Percentiles rank a stretch among this genome's conserved stretches.
Evolutionary conservation across 2,797 vertebrate genomes (phyloP).

Genomic region (Dryobates pubescens): DNA sequence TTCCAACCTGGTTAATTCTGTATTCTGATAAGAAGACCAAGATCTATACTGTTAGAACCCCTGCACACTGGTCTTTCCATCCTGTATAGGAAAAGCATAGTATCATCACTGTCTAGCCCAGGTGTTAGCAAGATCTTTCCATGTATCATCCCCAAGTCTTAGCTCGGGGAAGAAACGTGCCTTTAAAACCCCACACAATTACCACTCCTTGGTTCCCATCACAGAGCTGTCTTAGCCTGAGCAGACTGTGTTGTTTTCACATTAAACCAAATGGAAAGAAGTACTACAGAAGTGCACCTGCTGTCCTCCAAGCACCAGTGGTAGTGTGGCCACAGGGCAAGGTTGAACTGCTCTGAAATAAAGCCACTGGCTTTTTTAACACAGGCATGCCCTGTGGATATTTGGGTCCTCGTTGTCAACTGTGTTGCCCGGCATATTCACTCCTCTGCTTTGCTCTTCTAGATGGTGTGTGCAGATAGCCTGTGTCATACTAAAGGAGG

Average conservation of each 20-base stretch:
- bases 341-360: neutral
- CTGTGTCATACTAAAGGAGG: neutral
- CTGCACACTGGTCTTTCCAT: neutral
- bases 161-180: neutral
- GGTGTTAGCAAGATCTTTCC: neutral
- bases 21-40: no score
- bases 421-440: accelerated
- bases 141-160: neutral
- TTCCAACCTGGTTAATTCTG: no score
- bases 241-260: neutral
- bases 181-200: accelerated
- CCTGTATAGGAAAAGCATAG: neutral
- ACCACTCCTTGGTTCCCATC: neutral
- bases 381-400: accelerated
- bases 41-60: neutral
- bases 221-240: neutral
- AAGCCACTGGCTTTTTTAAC: neutral
- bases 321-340: neutral
- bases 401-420: neutral
- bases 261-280: neutral
- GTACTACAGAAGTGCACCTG: neutral
- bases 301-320: neutral
- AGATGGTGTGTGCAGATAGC: neutral
- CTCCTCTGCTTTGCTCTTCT: accelerated
- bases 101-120: neutral